Conservation (phyloP, 1,140 invertebrate genomes). For the Gonatopus flavifemur region DNA sequence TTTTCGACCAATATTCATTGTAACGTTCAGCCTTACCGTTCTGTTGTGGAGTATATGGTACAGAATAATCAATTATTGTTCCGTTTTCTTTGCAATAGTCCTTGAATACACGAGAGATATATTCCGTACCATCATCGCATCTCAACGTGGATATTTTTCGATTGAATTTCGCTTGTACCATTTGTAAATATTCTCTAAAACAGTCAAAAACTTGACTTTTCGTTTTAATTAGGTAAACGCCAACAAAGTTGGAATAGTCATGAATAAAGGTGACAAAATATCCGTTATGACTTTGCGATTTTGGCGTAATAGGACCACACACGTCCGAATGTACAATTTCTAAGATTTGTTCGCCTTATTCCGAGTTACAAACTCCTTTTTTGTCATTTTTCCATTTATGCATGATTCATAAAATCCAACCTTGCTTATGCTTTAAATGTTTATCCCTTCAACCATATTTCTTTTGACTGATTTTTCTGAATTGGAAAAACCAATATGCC, state of each 20-base stretch:
- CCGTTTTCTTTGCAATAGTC: constrained; percentile 31
- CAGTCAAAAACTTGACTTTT: not conserved
- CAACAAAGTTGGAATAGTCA: not conserved
- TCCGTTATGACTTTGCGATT: not conserved
- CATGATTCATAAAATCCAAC: not conserved
- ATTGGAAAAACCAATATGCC: no score
- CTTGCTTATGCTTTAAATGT: no score
- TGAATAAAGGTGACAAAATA: not conserved
- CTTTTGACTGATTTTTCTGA: no score
- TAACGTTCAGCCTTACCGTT: constrained; percentile 48
- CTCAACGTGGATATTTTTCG: not conserved
- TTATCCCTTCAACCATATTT: no score
- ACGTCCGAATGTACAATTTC: not conserved
- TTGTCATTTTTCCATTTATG: not conserved
- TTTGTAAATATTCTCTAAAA: not conserved
- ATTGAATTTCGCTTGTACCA: not conserved
- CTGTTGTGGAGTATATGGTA: constrained; percentile 39
- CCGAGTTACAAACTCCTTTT: no score
- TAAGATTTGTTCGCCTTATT: no score
- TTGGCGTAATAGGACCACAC: no score
- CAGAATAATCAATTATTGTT: constrained; percentile 26
- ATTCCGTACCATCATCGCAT: constrained; percentile 23
- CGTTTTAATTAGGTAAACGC: not conserved
- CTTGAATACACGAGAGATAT: constrained; percentile 24
- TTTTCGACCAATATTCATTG: constrained; percentile 36